phyloP scores from a whole-genome alignment of 2,113 vertebrate species.

The Gopherus flavomarginatus region DNA sequence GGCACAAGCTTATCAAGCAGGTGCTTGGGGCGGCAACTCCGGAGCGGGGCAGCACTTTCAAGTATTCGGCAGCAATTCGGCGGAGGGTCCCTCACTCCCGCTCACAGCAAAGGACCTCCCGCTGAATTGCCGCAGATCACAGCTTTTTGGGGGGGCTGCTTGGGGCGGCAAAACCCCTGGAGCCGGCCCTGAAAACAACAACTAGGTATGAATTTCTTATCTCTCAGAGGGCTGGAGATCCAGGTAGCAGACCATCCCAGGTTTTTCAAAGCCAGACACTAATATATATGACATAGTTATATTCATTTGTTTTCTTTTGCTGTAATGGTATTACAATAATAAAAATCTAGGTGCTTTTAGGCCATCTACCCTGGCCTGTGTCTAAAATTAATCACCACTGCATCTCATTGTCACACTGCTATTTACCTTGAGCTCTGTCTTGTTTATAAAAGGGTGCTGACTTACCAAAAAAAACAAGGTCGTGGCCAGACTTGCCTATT shows the following conservation, averaged over 20 bases:
- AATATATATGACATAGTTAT: not conserved
- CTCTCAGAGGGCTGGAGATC: not conserved
- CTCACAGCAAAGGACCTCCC: too few relatives aligned
- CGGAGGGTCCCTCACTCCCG: too few relatives aligned
- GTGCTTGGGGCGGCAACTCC: too few relatives aligned
- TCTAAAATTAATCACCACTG: not conserved
- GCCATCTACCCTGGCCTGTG: not conserved
- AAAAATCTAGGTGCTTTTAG: not conserved
- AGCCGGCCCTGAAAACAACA: not conserved
- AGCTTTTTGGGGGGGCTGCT: too few relatives aligned
- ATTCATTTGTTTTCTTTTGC: not conserved
- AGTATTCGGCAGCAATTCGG: too few relatives aligned
- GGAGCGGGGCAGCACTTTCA: too few relatives aligned
- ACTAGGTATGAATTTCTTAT: not conserved
- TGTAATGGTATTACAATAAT: not conserved
- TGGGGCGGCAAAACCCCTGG: too few relatives aligned
- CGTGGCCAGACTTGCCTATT: not conserved
- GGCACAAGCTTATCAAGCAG: too few relatives aligned
- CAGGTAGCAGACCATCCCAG: not conserved
- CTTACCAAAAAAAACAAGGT: slow-evolving; percentile 6
- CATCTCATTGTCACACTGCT: not conserved
- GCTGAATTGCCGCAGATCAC: too few relatives aligned
- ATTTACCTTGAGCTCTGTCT: not conserved
- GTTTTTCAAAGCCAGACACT: not conserved
- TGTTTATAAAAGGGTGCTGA: not conserved